These are phyloP conservation scores for Astreopora myriophthalma DNA, from an alignment of 64 coral and sea anemone species.

Conservation along the genomic window DNA sequence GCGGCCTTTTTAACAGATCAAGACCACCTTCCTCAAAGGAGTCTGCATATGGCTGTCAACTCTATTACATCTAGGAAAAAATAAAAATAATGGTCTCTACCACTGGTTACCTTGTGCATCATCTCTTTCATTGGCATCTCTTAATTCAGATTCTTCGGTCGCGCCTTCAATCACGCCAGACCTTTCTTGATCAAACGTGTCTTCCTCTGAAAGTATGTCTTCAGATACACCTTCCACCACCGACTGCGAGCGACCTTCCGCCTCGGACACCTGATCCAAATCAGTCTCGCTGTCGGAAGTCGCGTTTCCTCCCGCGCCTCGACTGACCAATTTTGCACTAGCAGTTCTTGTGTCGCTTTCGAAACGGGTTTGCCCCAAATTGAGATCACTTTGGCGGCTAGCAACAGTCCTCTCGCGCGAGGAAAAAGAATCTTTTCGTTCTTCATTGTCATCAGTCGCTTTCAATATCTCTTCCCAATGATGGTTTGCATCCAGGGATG, in stretches of 20 bases:
- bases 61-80: too few species aligned
- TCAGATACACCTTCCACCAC: conserved; percentile 35
- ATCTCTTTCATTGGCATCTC: neutral
- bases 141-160: neutral
- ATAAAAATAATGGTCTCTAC: neutral
- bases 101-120: conserved; percentile 1
- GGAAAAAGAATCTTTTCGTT: neutral
- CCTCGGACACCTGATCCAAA: conserved; percentile 13
- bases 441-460: neutral
- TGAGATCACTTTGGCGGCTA: neutral
- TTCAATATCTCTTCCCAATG: neutral
- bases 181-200: conserved; percentile 13
- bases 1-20: too few species aligned
- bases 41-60: too few species aligned
- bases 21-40: too few species aligned
- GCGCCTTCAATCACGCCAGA: neutral
- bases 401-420: neutral
- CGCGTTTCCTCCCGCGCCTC: neutral
- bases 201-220: conserved; percentile 12
- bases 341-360: conserved; percentile 21
- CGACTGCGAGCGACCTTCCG: neutral
- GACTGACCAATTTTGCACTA: neutral
- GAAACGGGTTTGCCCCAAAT: neutral
- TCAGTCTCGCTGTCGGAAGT: conserved; percentile 59
- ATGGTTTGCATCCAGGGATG: neutral